phyloP scores from a whole-genome alignment of 2,113 vertebrate genomes.

The Alethe castanea region DNA sequence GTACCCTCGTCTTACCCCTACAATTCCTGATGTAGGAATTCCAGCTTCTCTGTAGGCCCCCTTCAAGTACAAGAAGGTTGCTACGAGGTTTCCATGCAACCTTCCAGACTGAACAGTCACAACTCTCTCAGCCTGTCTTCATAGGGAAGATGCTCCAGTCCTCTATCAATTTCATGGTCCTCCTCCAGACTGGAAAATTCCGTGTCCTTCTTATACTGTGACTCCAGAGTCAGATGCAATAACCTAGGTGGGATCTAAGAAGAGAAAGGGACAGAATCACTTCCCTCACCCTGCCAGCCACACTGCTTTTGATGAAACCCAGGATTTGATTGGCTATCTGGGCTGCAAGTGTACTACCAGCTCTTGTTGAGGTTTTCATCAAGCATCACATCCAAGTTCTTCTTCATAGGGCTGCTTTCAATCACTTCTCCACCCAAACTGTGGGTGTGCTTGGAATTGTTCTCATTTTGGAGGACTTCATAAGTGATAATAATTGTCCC shows the following conservation, averaged over 20 bases:
- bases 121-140: not conserved
- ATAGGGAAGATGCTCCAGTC: accelerated
- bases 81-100: not conserved
- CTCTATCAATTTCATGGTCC: not conserved
- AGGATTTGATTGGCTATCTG: not conserved
- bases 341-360: not conserved
- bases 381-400: not conserved
- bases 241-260: not conserved
- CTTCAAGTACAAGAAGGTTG: not conserved
- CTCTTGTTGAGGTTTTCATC: not conserved
- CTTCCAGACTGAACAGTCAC: not conserved
- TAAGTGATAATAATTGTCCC: not conserved
- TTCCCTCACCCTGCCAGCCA: not conserved
- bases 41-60: not conserved
- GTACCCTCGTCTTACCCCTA: not conserved
- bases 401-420: not conserved
- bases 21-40: not conserved
- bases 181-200: not conserved
- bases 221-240: not conserved
- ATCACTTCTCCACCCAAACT: not conserved
- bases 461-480: not conserved
- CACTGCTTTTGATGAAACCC: not conserved
- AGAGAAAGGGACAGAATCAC: not conserved
- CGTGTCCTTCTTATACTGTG: not conserved
- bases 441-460: not conserved